phyloP scores from a whole-genome alignment of 2,113 vertebrate species.

The Archilochus colubris region DNA sequence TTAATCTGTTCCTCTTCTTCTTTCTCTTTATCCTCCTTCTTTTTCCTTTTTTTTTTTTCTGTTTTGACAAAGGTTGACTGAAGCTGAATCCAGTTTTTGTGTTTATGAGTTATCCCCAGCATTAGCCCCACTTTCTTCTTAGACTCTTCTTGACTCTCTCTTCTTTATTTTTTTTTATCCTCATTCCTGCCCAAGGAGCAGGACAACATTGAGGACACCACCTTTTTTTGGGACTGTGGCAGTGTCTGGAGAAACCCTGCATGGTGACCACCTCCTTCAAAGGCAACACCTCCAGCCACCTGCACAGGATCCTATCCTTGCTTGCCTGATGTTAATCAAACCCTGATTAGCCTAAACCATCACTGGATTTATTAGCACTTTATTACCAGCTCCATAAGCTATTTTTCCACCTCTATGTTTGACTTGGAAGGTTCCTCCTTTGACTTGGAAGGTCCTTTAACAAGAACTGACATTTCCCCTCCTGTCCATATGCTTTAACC shows the following conservation, averaged over 20 bases:
- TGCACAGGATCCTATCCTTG: background rate
- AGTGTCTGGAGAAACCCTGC: background rate
- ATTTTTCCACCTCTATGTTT: background rate
- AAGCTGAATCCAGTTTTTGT: background rate
- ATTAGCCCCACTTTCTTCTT: background rate
- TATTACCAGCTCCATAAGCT: accelerated
- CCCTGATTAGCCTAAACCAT: background rate
- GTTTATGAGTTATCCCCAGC: background rate
- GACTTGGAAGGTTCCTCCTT: accelerated
- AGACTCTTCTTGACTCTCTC: background rate
- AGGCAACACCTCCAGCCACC: background rate
- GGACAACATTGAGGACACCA: background rate
- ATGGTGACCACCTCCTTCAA: background rate
- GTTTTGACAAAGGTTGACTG: background rate
- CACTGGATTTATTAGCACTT: background rate
- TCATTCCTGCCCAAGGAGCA: background rate
- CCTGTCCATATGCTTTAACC: background rate
- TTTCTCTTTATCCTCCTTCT: background rate
- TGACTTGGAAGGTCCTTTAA: accelerated
- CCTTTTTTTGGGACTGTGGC: accelerated
- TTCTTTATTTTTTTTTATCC: too few relatives aligned
- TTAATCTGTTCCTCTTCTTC: background rate
- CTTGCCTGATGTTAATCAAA: background rate
- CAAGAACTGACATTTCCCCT: background rate
- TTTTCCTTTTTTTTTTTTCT: background rate